Evolutionary conservation across 2,888 invertebrate species (phyloP).

Genomic region (Bursaphelenchus okinawaensis): DNA sequence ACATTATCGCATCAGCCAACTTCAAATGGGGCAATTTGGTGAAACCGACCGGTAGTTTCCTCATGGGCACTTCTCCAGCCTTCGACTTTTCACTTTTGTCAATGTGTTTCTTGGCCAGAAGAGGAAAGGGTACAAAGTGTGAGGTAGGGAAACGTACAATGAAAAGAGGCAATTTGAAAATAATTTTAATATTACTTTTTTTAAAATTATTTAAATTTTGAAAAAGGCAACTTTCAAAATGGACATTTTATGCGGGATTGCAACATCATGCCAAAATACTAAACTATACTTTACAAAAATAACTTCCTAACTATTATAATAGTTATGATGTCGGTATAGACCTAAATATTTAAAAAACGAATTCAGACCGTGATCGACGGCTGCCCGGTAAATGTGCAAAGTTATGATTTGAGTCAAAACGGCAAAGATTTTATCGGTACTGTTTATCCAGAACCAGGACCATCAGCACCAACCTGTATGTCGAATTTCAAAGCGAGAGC

Average conservation of each 20-base stretch:
- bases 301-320: no score
- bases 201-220: no score
- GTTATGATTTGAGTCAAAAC: slow-evolving; percentile 41
- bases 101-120: slow-evolving; percentile 73
- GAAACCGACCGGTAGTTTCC: slow-evolving; percentile 40
- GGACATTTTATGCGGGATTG: no score
- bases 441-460: slow-evolving; percentile 43
- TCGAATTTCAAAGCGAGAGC: neutral
- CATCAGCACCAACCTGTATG: slow-evolving; percentile 16
- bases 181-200: no score
- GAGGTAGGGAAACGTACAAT: no score
- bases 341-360: neutral
- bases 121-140: slow-evolving; percentile 64
- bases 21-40: slow-evolving; percentile 39
- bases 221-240: no score
- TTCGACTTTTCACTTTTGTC: slow-evolving; percentile 81
- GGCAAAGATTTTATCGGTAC: slow-evolving; percentile 45
- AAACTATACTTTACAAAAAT: no score
- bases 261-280: no score
- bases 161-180: no score
- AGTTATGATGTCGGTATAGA: no score
- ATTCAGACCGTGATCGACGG: slow-evolving; percentile 40
- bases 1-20: slow-evolving; percentile 27
- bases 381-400: slow-evolving; percentile 42
- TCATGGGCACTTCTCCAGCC: slow-evolving; percentile 68